Percentiles rank a stretch among this genome's conserved stretches.
phyloP scores from a whole-genome alignment of 2,113 vertebrate species.

The Morone saxatilis region DNA sequence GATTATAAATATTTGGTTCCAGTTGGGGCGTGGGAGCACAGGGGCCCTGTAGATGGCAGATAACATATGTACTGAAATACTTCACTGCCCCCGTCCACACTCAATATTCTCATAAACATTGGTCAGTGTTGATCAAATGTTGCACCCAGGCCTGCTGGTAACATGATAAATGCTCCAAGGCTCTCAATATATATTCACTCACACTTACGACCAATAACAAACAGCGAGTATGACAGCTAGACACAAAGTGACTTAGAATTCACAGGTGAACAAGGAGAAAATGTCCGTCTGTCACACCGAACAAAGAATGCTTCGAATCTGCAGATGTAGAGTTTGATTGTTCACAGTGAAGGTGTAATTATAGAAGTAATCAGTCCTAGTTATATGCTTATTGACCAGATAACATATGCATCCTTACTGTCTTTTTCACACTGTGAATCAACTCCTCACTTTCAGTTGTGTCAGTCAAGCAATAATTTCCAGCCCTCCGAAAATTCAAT shows the following conservation, averaged over 20 bases:
- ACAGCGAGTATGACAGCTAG: conserved; percentile 8
- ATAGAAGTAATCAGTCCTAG: not conserved
- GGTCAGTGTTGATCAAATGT: conserved; percentile 60
- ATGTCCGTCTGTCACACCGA: not conserved
- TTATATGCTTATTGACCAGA: not conserved
- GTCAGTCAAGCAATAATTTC: not conserved
- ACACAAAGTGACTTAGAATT: conserved; percentile 32
- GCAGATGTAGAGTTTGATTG: not conserved
- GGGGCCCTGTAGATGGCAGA: conserved; percentile 69
- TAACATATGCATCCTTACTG: not conserved
- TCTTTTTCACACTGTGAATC: not conserved
- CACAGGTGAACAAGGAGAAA: conserved; percentile 22
- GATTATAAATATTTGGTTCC: conserved; percentile 79
- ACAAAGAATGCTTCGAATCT: not conserved
- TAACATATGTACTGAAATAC: conserved; percentile 64
- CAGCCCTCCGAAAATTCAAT: not conserved
- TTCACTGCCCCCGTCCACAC: conserved; percentile 43
- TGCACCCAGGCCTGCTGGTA: conserved; percentile 33
- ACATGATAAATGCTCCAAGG: conserved; percentile 51
- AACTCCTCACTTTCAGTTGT: not conserved
- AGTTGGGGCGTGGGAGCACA: conserved; percentile 66
- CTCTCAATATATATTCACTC: conserved; percentile 19
- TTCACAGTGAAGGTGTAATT: not conserved
- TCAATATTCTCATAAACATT: conserved; percentile 41
- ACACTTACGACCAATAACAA: conserved; percentile 27